Evolutionary conservation across 2,113 vertebrate genomes (phyloP), one percentile per base, ranked within the genome.

Genomic region (Malaclemys terrapin): DNA sequence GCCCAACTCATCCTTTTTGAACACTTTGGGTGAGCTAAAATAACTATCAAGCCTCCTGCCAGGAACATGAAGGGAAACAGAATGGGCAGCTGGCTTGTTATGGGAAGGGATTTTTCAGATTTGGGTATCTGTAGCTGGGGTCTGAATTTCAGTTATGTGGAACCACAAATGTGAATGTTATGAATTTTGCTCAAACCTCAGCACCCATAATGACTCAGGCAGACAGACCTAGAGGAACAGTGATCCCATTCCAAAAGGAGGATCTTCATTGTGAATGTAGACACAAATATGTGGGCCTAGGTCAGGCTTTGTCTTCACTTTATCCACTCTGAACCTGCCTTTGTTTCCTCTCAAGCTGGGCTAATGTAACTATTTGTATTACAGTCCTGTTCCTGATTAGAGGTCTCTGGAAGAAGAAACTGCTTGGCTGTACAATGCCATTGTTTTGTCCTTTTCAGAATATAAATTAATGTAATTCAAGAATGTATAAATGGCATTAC

Each of bases 281-380:
- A n/a, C 35, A 8, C 19, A 59, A 80, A 5, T 9, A 16, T 72
- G 72, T 17, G 10, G 1, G 9, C 38, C 3, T 22, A 5, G 20
- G 22, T 38, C 6, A 5, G 52, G 19, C 25, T 79, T 79, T 79
- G 13, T 79, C 29, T 79, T 79, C 27, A 17, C 8, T 85, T 38
- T n/a, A 3, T 8, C 3, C 2, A 72, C 6, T 59, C 72, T 78
- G 20, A 8, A 84, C 3, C 35, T 82, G 47, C 3, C 52, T 85
- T 53, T 82, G 47, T 1, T 4, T 89, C 0, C 0, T 3, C 53
- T 31, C 16, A 16, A 4, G 1, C 31, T n/a, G 24, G 4, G 1
- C 42, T 25, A 84, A 5, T 25, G 35, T 14, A 47, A 31, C 0
- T 59, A 27, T 59, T 0, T n/a, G 7, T 54, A 54, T 54, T 57